Evolutionary conservation across 2,113 vertebrate genomes (phyloP), one percentile per base, ranked within the genome.

Genomic region (Fukomys damarensis): DNA sequence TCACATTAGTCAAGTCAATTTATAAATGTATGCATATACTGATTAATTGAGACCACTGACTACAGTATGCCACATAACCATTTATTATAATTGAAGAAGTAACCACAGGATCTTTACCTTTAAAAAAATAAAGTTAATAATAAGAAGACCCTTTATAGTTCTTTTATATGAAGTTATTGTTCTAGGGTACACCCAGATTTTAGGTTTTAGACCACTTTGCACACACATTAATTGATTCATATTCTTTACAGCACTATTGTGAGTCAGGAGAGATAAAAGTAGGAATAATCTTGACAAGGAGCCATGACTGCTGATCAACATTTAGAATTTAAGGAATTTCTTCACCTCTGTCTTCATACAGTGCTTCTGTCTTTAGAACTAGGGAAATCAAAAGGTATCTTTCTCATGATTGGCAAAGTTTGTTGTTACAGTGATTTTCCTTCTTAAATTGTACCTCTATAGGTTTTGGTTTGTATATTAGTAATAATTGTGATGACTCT

Each of bases 151-250:
- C 14, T 92, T 74, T 43, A 38, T 35, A 63, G 35, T 92, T 86
- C 13, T 17, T 82, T 49, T 66, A 3, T 68, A 46, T 89, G 90
- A 74, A 84, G 88, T 82, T 94, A 74, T 77, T 72, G 61, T 56
- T 95, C 82, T 41, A 8, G 26, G 49, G 26, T 49, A 30, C 43
- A 30, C 46, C 46, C 10, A 16, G n/a, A 90, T 88, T 96, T 95
- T 93, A 28, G 46, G 61, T 77, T 85, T 91, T 93, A 82, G 79
- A 52, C 38, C 6, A 74, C 30, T 86, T 89, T 43, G n/a, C 10
- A 80, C 87, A 90, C 76, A 16, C 59, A 91, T 83, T 82, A 89
- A 86, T 86, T 74, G 89, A 97, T 86, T 93, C 28, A 52, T 83
- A 56, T 35, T 49, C 32, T 91, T 86, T 72, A 86, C 20, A 86